Conservation (phyloP, 2,797 vertebrate species). For the Ctenopoma kingsleyae region DNA sequence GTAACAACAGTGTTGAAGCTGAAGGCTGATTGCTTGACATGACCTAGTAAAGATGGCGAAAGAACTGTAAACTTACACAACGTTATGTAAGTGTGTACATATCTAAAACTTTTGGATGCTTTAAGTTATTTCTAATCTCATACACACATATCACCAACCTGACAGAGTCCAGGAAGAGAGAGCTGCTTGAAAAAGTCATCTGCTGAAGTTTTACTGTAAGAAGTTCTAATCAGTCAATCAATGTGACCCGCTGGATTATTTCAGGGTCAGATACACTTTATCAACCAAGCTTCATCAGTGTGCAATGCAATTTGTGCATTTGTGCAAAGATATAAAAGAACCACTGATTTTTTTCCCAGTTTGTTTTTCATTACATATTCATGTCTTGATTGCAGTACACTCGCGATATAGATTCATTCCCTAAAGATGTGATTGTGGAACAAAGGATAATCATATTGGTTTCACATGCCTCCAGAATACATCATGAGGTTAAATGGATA, state of each 20-base stretch:
- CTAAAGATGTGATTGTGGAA: background rate
- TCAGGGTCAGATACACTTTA: constrained; percentile 4
- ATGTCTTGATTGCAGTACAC: constrained; percentile 2
- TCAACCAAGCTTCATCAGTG: constrained; percentile 5
- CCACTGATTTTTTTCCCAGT: constrained; percentile 5
- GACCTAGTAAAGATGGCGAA: background rate
- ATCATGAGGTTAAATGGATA: constrained; percentile 12
- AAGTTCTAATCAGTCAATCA: constrained; percentile 1
- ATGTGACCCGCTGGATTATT: constrained; percentile 10
- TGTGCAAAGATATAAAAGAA: constrained; percentile 5
- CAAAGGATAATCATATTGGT: constrained; percentile 6
- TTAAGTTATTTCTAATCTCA: background rate
- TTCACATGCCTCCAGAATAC: constrained; percentile 4
- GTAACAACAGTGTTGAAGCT: background rate
- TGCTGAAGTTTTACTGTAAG: background rate
- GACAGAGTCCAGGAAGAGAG: background rate
- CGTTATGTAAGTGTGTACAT: background rate
- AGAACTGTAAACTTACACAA: background rate
- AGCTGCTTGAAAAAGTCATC: constrained; percentile 4
- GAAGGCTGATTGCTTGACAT: background rate
- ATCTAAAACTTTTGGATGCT: background rate
- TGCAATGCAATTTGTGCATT: constrained; percentile 3
- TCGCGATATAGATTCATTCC: background rate
- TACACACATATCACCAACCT: background rate
- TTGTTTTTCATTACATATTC: constrained; percentile 1